phyloP scores from a whole-genome alignment of 2,113 vertebrate species.

The Girardinichthys multiradiatus region DNA sequence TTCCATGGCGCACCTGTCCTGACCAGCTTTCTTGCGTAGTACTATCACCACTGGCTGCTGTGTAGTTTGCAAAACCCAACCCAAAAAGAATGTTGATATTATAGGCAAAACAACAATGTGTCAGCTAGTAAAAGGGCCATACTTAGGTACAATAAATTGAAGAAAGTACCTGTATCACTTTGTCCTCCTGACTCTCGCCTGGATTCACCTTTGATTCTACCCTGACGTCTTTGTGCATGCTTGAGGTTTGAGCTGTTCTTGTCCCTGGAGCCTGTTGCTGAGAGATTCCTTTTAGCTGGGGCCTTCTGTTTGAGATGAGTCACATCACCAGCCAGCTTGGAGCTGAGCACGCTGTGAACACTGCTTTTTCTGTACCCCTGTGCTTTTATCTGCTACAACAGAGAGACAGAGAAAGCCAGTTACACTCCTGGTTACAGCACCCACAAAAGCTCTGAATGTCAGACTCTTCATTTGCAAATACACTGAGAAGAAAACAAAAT shows the following conservation, averaged over 20 bases:
- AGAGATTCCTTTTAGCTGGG: constrained; percentile 80
- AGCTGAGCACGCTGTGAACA: constrained; percentile 73
- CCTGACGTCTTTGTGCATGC: constrained; percentile 82
- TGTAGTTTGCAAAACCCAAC: constrained; percentile 28
- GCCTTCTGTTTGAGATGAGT: constrained; percentile 88
- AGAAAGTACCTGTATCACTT: constrained; percentile 78
- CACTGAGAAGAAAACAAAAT: constrained; percentile 41
- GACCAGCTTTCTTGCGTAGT: constrained; percentile 75
- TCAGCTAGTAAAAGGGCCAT: neutral
- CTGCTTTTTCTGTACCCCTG: constrained; percentile 81
- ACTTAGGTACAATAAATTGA: neutral
- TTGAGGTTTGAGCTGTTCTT: constrained; percentile 84
- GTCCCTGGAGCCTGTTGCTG: constrained; percentile 81
- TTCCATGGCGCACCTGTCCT: constrained; percentile 50
- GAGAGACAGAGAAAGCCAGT: constrained; percentile 49
- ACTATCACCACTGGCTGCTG: constrained; percentile 79
- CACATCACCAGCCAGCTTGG: constrained; percentile 77
- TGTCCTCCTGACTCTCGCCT: constrained; percentile 77
- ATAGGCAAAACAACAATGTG: neutral
- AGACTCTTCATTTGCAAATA: constrained; percentile 49
- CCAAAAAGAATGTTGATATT: neutral
- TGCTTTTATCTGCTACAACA: constrained; percentile 81
- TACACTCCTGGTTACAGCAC: constrained; percentile 54
- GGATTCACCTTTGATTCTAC: constrained; percentile 71
- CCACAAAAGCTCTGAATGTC: constrained; percentile 46